Percentiles rank a stretch among this genome's conserved stretches.
These are phyloP conservation scores for Balearica regulorum DNA, from an alignment of 2,797 vertebrate genomes.

Conservation along the genomic window DNA sequence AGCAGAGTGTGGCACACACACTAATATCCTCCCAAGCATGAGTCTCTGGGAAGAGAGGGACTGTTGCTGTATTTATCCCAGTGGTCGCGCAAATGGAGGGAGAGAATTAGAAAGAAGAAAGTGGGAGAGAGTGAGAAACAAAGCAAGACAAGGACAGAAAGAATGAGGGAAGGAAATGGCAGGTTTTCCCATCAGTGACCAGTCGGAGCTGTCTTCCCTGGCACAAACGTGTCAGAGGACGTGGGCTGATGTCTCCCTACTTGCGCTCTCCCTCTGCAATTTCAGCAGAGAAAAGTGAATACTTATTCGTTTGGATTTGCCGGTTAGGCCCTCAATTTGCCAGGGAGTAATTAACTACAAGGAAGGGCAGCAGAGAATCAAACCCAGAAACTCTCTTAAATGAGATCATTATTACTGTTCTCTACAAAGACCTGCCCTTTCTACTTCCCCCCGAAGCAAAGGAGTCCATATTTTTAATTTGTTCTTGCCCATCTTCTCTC, in stretches of 20 bases:
- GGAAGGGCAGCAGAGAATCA: constrained; percentile 37
- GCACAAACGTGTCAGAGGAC: fast-evolving
- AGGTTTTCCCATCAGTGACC: not conserved
- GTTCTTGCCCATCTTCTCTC: constrained; percentile 50
- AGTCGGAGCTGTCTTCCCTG: not conserved
- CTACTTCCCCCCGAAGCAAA: not conserved
- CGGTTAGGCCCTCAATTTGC: constrained; percentile 18
- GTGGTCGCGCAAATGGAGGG: not conserved
- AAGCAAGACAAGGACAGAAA: not conserved
- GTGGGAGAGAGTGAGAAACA: not conserved
- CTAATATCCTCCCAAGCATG: constrained; percentile 53
- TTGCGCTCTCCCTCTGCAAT: not conserved
- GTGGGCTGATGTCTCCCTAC: not conserved
- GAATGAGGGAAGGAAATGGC: not conserved
- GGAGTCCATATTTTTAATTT: constrained; percentile 54
- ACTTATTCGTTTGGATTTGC: not conserved
- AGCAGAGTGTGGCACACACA: constrained; percentile 13
- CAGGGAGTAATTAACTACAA: constrained; percentile 35
- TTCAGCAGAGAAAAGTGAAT: not conserved
- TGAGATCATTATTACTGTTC: constrained; percentile 44
- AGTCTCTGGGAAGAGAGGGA: constrained; percentile 19
- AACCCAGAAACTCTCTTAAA: constrained; percentile 56
- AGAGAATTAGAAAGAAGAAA: not conserved
- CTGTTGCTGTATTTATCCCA: constrained; percentile 38
- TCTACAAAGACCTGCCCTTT: constrained; percentile 48